Base-by-base conservation (phyloP, 2,113 vertebrate species). In the Phrynosoma platyrhinos region DNA sequence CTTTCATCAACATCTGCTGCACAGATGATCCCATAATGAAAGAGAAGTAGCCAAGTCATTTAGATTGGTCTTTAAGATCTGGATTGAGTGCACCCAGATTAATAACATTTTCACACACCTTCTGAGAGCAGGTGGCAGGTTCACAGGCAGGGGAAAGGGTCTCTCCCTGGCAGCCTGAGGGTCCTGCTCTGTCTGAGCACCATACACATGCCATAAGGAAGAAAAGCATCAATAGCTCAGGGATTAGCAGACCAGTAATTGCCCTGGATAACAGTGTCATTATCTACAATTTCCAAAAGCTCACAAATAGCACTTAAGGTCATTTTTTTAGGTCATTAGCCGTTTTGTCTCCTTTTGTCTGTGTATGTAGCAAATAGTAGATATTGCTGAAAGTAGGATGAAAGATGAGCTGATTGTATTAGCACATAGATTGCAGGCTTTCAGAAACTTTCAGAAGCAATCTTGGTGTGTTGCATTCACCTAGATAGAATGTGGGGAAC, bases 361-460 rank as follows among this genome's bases (percentile, higher is more conserved):
- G 47, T 88, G 62, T 83, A 79, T 92, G 77, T 82, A 68, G 80
- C 84, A 88, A 93, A 92, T 88, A 89, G 66, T 64, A 89, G 91
- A 90, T 92, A 75, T 40, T 68, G 83, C 89, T 93, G 76, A 86
- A 86, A 83, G 52, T 53, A 47, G 64, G 20, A 58, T 92, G 90
- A 90, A 95, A 96, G 93, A 94, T 84, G 92, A 94, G 89, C 89
- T 95, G 92, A 90, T 93, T 95, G 90, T 88, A 93, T 95, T 95
- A 95, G 91, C 87, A 87, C 79, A 12, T 88, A 95, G 95, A 97
- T 95, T 95, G 91, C 89, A 96, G 94, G 76, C 93, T 96, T 96
- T 95, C 92, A 80, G 20, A 82, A 91, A 91, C 88, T 94, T 91
- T 92, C 93, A 89, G 90, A 94, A 95, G 93, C 79, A 92, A 21